These are phyloP conservation scores for Acropora tenuis DNA, from an alignment of 64 coral and sea anemone genomes.

Conservation along the genomic window DNA sequence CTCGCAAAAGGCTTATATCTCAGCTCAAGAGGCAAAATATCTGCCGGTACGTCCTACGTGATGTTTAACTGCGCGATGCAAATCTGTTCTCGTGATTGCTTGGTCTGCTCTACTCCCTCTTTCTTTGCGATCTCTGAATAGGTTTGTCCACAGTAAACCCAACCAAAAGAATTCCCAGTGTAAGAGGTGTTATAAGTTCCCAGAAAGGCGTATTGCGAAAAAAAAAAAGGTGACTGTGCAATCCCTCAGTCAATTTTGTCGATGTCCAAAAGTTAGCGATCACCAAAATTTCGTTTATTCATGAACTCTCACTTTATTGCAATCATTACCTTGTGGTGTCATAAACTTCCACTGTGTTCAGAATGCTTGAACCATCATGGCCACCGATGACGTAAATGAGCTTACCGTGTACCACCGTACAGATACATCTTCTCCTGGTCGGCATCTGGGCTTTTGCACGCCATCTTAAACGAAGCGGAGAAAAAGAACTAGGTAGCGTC, in stretches of 20 bases:
- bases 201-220: no score
- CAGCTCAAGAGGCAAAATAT: no score
- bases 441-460: constrained; percentile 79
- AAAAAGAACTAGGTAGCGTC: background rate
- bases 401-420: constrained; percentile 77
- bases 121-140: no score
- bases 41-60: no score
- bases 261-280: background rate
- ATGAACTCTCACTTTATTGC: background rate
- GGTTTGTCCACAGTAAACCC: no score
- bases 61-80: no score
- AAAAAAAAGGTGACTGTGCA: background rate
- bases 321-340: constrained; percentile 76
- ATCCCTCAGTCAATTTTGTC: background rate
- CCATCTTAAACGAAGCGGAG: constrained; percentile 56
- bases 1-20: no score
- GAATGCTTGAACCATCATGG: constrained; percentile 97
- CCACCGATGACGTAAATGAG: constrained; percentile 93
- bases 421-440: constrained; percentile 88
- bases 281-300: no score
- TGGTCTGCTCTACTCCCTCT: no score
- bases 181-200: no score
- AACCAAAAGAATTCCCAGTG: no score
- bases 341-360: constrained; percentile 96
- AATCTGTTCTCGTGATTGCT: no score